Percentiles rank a stretch among this genome's conserved stretches.
Conservation (phyloP, 1,140 invertebrate species). For the Camponotus vicinus region DNA sequence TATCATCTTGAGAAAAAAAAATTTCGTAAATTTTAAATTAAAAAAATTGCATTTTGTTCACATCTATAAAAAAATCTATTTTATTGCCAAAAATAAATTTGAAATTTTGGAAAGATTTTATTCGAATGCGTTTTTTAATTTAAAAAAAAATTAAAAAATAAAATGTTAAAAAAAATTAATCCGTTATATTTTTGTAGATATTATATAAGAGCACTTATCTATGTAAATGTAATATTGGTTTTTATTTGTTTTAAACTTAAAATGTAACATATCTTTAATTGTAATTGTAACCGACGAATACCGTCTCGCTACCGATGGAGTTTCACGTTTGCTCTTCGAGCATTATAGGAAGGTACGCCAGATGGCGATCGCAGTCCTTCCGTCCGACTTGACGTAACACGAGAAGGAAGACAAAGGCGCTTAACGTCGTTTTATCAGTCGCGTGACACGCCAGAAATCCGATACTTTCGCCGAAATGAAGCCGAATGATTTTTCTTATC, state of each 20-base stretch:
- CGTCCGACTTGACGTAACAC: constrained; percentile 26
- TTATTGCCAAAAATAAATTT: background rate
- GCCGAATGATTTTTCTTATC: background rate
- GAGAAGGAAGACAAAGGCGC: constrained; percentile 17
- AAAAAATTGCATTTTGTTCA: too few relatives aligned
- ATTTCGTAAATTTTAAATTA: background rate
- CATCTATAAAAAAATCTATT: background rate
- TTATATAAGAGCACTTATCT: background rate
- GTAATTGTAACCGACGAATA: background rate
- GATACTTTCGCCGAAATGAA: constrained; percentile 15
- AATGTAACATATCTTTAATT: background rate
- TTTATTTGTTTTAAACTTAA: background rate
- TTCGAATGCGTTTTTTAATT: background rate
- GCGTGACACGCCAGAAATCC: constrained; percentile 16
- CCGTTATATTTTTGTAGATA: background rate
- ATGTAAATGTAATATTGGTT: background rate
- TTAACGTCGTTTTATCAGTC: constrained; percentile 41
- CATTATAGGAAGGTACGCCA: constrained; percentile 53
- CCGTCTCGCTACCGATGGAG: constrained; percentile 63
- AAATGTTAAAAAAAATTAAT: background rate
- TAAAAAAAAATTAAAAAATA: too few relatives aligned
- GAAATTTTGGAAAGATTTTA: background rate
- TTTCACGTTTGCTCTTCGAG: constrained; percentile 1
- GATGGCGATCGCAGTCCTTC: constrained; percentile 69
- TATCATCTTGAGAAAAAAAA: background rate